Evolutionary conservation across 2,888 invertebrate species (phyloP).

Genomic region (Callyntrura guangdongensis): DNA sequence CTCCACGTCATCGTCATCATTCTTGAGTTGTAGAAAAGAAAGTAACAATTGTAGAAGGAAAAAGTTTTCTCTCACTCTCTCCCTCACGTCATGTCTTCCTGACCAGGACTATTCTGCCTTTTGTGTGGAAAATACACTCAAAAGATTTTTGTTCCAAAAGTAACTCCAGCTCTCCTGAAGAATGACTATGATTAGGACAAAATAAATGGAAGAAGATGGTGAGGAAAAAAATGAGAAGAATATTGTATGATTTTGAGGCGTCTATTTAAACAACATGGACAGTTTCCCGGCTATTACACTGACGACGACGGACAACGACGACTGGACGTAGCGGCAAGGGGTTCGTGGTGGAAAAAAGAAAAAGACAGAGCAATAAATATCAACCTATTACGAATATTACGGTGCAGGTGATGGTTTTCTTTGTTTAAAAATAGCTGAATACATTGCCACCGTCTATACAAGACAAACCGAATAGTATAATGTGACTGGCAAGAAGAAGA

Average conservation of each 20-base stretch:
- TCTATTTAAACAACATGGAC: background rate
- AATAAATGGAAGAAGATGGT: conserved; percentile 49
- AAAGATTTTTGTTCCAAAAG: conserved; percentile 16
- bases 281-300: background rate
- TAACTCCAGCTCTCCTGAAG: conserved; percentile 42
- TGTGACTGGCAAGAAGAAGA: conserved; percentile 52
- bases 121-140: too few relatives aligned
- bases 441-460: background rate
- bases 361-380: conserved; percentile 39
- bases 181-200: conserved; percentile 37
- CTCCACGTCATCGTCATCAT: conserved; percentile 28
- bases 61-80: conserved; percentile 54
- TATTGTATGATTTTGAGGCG: background rate
- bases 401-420: background rate
- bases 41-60: conserved; percentile 7
- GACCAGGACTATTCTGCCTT: background rate
- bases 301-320: too few relatives aligned
- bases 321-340: background rate
- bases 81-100: conserved; percentile 36
- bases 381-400: background rate
- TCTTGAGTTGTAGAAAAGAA: conserved; percentile 36
- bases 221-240: conserved; percentile 18
- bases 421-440: conserved; percentile 23
- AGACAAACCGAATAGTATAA: conserved; percentile 31
- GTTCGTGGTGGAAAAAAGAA: background rate